phyloP scores from a whole-genome alignment of 2,113 vertebrate genomes.

The Mesocricetus auratus region DNA sequence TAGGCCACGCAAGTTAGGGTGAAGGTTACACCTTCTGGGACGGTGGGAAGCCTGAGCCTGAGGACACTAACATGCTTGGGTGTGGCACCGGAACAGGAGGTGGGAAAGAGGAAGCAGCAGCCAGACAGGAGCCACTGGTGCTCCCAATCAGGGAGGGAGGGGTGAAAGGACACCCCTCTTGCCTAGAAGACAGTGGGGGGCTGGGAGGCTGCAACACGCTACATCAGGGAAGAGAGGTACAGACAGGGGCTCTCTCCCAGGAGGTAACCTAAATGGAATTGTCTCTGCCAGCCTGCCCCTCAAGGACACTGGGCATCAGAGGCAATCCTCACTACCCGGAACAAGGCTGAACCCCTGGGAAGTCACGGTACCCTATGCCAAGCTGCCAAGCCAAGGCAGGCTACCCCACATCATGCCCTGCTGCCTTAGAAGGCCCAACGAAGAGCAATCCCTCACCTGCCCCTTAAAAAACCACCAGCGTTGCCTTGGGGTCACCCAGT shows the following conservation, averaged over 20 bases:
- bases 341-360: not conserved
- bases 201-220: accelerated
- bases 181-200: not conserved
- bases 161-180: not conserved
- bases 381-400: not conserved
- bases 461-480: not conserved
- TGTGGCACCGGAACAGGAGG: not conserved
- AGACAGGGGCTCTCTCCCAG: not conserved
- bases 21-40: not conserved
- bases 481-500: not conserved
- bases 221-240: conserved; percentile 64
- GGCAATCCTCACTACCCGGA: not conserved
- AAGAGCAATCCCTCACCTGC: not conserved
- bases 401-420: not conserved
- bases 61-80: not conserved
- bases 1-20: not conserved
- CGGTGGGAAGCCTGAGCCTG: not conserved
- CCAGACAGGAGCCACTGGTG: not conserved
- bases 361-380: accelerated
- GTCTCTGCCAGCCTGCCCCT: not conserved
- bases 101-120: not conserved
- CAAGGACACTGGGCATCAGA: accelerated
- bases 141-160: not conserved
- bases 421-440: not conserved
- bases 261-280: not conserved